Conservation (phyloP, 2,113 vertebrate species). For the Nymphicus hollandicus region DNA sequence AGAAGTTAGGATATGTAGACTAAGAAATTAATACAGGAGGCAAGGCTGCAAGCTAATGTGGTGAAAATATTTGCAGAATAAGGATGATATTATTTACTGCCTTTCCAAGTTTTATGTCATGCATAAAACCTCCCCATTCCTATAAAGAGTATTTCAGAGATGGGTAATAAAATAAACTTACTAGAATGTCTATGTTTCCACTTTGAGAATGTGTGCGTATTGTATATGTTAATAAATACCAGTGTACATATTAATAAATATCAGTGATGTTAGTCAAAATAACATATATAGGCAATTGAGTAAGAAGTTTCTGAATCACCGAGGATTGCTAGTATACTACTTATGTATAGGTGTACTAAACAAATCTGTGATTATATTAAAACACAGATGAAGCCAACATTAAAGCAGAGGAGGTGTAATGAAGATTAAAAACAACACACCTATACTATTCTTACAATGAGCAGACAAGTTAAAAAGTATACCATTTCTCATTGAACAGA, state of each 20-base stretch:
- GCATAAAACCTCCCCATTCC: not conserved
- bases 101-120: not conserved
- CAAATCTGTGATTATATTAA: not conserved
- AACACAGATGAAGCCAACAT: not conserved
- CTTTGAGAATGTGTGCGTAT: not conserved
- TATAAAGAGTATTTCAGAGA: not conserved
- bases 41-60: not conserved
- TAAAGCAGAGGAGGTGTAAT: not conserved
- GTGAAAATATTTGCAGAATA: not conserved
- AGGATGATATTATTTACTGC: not conserved
- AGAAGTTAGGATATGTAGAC: not conserved
- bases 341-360: not conserved
- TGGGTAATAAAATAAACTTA: not conserved
- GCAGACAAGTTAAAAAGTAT: not conserved
- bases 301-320: not conserved
- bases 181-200: not conserved
- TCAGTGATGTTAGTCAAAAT: not conserved
- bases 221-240: not conserved
- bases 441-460: not conserved
- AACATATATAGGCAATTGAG: not conserved
- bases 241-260: not conserved
- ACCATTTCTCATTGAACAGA: not conserved
- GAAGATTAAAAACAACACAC: not conserved
- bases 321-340: not conserved
- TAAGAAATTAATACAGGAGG: not conserved